Base-by-base conservation (phyloP, 2,797 vertebrate genomes). In the Hoplostethus atlanticus region DNA sequence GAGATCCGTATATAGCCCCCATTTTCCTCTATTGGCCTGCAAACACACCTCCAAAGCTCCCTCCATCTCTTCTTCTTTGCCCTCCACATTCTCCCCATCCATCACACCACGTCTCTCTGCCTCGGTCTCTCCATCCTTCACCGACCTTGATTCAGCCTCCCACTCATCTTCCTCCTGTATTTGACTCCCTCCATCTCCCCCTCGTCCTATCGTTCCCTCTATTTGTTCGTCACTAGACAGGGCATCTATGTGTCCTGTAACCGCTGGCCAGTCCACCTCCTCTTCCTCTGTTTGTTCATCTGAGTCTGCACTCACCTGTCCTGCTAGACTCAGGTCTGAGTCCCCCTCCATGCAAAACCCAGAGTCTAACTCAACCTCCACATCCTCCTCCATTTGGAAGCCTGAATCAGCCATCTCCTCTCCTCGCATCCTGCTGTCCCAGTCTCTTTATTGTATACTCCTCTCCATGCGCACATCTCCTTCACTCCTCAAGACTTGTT, bases 1-100 rank as follows among this genome's bases (percentile, higher is more conserved):
- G 91, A 77, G 77, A 96, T 94, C 68, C 87, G 87, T n/a, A 95
- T 83, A 11, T 73, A 87, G 75, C 50, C 79, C 5, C 89, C 77
- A 21, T 68, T 79, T 38, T 84, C 62, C 60, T 86, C 82, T 15
- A 87, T 57, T 0, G 93, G 90, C 55, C 77, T n/a, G 53, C 73
- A 90, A 76, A 76, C 71, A 63, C 71, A 90, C 87, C 57, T 75
- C 76, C 67, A 86, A 6, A 2, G 1, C 64, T 68, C 64, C 67
- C 28, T 65, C 60, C 4, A 6, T 44, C n/a, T 30, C 34, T 36
- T 65, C 55, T 5, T 64, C 68, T 34, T 17, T 11, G 25, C 36
- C 30, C 46, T 46, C 48, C 15, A 73, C 60, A n/a, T 8, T 55
- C 40, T 44, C 30, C 60, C 54, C 52, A 30, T 63, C 73, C 15